phyloP scores from a whole-genome alignment of 2,797 vertebrate genomes.

The Sebastes vulpes region DNA sequence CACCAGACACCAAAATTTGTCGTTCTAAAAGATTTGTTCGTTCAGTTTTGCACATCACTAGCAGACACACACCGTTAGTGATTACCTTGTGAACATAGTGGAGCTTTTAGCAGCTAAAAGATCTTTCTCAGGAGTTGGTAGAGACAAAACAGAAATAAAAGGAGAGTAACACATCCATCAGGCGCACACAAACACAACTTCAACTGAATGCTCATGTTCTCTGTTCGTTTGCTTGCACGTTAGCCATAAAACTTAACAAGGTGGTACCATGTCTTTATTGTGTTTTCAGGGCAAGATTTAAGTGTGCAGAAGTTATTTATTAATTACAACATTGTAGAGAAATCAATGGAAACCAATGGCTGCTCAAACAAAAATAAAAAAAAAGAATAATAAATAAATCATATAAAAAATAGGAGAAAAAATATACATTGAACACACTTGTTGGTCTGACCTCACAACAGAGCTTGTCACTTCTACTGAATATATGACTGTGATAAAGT shows the following conservation, averaged over 20 bases:
- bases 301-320: not conserved
- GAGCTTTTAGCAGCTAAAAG: too few species aligned
- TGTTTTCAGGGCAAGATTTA: not conserved
- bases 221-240: not conserved
- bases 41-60: too few species aligned
- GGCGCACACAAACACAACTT: too few species aligned
- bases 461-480: conserved; percentile 44
- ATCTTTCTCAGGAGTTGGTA: too few species aligned
- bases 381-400: not conserved
- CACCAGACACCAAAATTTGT: too few species aligned
- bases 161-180: too few species aligned
- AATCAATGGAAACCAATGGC: not conserved
- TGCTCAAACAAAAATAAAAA: not conserved
- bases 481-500: conserved; percentile 53
- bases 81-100: too few species aligned
- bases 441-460: conserved; percentile 21
- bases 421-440: not conserved
- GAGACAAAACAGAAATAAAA: too few species aligned
- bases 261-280: not conserved
- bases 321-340: not conserved
- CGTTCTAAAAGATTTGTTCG: too few species aligned
- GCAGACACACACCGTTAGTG: too few species aligned
- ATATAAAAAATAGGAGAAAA: not conserved
- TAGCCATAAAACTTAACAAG: not conserved
- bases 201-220: not conserved